A percentile compares a stretch with the other conserved stretches of the same genome.
These are phyloP conservation scores for Drosophila subsilvestris DNA, from an alignment of 2,888 invertebrate species.

Conservation along the genomic window DNA sequence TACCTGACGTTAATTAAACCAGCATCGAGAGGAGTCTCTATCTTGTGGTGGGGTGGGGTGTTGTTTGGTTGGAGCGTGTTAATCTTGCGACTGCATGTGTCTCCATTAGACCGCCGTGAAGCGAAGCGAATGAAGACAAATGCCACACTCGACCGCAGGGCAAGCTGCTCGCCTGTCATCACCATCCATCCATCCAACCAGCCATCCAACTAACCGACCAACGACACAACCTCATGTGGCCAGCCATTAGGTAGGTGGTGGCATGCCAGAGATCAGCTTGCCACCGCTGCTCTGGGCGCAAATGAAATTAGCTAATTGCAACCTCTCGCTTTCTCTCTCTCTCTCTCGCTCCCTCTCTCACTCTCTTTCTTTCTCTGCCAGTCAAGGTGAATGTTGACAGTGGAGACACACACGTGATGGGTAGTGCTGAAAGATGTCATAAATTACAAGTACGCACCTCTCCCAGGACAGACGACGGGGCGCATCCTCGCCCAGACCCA, in stretches of 20 bases:
- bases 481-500: constrained; percentile 84
- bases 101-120: constrained; percentile 54
- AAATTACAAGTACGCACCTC: constrained; percentile 84
- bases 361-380: constrained; percentile 8
- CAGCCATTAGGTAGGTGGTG: constrained; percentile 37
- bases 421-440: constrained; percentile 25
- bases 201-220: too few species aligned
- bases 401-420: constrained; percentile 25
- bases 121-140: constrained; percentile 66
- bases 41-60: too few species aligned
- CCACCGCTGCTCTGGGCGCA: constrained; percentile 44
- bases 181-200: neutral
- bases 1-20: constrained; percentile 41
- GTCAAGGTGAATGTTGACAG: constrained; percentile 52
- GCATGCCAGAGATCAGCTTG: constrained; percentile 57
- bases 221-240: constrained; percentile 31
- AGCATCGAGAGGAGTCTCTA: constrained; percentile 3
- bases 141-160: constrained; percentile 38
- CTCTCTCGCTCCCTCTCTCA: neutral
- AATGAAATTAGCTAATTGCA: constrained; percentile 78
- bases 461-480: constrained; percentile 86
- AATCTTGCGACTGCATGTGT: constrained; percentile 54
- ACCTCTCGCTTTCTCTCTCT: constrained; percentile 16
- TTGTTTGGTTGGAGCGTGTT: constrained; percentile 21
- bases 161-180: constrained; percentile 37